Base-by-base conservation (phyloP, 2,888 invertebrate species). In the Cetonia aurata region DNA sequence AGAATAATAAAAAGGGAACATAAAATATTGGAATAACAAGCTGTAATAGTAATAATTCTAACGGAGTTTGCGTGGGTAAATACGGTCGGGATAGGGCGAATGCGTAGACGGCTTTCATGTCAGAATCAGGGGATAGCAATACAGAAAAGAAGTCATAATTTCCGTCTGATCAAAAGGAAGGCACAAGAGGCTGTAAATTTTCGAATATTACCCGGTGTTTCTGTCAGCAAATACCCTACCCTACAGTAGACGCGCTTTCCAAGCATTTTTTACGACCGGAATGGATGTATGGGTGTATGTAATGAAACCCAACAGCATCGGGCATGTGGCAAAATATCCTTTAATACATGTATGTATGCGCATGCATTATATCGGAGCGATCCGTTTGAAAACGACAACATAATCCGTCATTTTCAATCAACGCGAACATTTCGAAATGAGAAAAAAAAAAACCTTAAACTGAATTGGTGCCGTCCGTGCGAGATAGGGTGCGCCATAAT, bases 181-280 rank as follows among this genome's bases (percentile, higher is more conserved):
- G 50, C 62, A 50, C 19, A 46, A 65, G 62, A 65, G 52, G 62
- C 33, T 65, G 62, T 65, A 65, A 65, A 65, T 65, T 65, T 65
- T n/a, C 12, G 62, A 50, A 65, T 65, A 65, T 65, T 65, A 37
- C 50, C 50, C 17, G 10, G 41, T 65, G 62, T 65, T 65, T 65
- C 62, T 65, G 62, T 65, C 62, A 65, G 62, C 62, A 19, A 50
- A 52, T 65, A 52, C 50, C 62, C 37, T 37, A n/a, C 37, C 6
- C 44, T 33, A 33, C n/a, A 3, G 4, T 25, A 25, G 25, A 19
- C 59, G 48, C 62, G 62, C 50, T 65, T 37, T 65, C 52, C 37
- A 50, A 8, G 37, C 62, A 50, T 60, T 37, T 57, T 65, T 65
- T 65, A 65, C 62, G 62, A 65, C 37, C 62, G 33, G 37, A 62